These are phyloP conservation scores for Euura lappo DNA, from an alignment of 1,140 invertebrate genomes.

Conservation along the genomic window DNA sequence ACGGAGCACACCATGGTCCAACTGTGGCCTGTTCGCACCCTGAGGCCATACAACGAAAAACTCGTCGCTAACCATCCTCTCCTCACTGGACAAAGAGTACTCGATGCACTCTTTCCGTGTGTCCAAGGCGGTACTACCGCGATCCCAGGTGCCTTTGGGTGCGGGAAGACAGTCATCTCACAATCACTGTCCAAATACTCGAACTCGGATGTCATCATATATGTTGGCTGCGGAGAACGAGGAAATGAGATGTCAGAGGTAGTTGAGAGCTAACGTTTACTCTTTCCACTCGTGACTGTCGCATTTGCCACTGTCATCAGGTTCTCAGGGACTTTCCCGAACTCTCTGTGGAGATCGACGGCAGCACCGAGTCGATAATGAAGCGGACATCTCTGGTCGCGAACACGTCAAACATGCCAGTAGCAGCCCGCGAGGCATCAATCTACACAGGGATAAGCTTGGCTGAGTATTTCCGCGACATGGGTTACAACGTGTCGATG, in stretches of 20 bases:
- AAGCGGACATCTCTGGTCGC: conserved; percentile 81
- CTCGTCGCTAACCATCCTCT: conserved; percentile 78
- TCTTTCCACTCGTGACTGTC: too few relatives aligned
- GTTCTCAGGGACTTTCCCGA: conserved; percentile 78
- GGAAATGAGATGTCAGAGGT: conserved; percentile 64
- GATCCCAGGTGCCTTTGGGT: conserved; percentile 85
- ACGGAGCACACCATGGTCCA: conserved; percentile 72
- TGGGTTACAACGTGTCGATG: conserved; percentile 87
- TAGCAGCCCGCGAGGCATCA: conserved; percentile 84
- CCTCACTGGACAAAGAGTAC: conserved; percentile 78
- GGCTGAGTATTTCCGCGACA: conserved; percentile 80
- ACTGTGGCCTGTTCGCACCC: conserved; percentile 74
- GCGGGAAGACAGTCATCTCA: conserved; percentile 85
- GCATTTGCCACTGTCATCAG: neutral
- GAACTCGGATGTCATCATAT: conserved; percentile 83
- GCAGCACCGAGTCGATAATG: conserved; percentile 80
- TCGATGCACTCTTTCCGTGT: conserved; percentile 80
- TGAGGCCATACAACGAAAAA: conserved; percentile 77
- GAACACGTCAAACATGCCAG: conserved; percentile 89
- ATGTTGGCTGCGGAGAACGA: conserved; percentile 84
- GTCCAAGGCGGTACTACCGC: conserved; percentile 86
- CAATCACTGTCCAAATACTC: conserved; percentile 84
- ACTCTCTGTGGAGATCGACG: conserved; percentile 76
- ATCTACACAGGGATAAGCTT: conserved; percentile 85
- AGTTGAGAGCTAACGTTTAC: conserved; percentile 36